Evolutionary conservation across 1,140 invertebrate species (phyloP), one percentile per base, ranked within the genome.

Genomic region (Polypedilum vanderplanki): DNA sequence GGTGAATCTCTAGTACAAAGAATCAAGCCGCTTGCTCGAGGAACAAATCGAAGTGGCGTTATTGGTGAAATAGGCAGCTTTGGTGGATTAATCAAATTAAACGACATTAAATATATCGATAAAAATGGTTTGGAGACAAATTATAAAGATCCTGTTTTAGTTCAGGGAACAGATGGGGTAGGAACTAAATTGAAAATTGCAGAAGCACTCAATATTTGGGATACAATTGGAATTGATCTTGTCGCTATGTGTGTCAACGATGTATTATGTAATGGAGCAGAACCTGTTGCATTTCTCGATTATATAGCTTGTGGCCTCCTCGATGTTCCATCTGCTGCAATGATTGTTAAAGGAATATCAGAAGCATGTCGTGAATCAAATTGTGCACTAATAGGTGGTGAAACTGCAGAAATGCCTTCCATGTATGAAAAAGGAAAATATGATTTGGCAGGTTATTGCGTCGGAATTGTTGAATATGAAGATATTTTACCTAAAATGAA

Each of bases 171-270:
- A 93, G 67, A 97, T 92, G 87, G 94, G 92, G 94, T 98, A 76
- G 95, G 95, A 5, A 95, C 94, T 1, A 97, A 97, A 84, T 85
- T 97, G 10, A 93, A 97, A 89, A 89, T 98, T 78, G 96, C 96
- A 0, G 87, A 96, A 79, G 86, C 88, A 75, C 87, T 88, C 75
- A 87, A 89, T 20, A 89, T 91, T 73, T 95, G 96, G 81, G 86
- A 91, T 77, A 92, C 91, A 0, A 88, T 99, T 75, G 98, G 97
- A 1, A 92, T 96, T 78, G 98, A 99, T 85, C 86, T 99, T 41
- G 97, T 99, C 9, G 97, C 97, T 9, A 98, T 98, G 94, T 97
- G 95, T 81, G 96, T 97, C 2, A 99, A 99, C 85, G 97, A 99
- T 83, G 89, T 99, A 73, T 84, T 99, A 20, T 95, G 94, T 64